Evolutionary conservation across 2,797 vertebrate genomes (phyloP), one percentile per base, ranked within the genome.

Genomic region (Leptodactylus fallax): DNA sequence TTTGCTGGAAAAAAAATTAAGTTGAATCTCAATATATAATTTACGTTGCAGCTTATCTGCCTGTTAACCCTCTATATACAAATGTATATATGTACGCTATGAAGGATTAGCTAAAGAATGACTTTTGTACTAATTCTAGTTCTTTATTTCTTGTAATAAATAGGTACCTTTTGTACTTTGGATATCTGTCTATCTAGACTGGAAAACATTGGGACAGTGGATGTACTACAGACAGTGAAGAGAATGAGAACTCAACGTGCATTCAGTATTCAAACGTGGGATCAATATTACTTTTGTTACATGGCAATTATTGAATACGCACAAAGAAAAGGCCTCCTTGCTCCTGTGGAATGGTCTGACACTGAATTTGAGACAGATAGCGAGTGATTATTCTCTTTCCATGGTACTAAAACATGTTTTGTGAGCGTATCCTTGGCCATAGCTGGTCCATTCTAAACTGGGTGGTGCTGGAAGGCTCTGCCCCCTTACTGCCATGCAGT

Each of bases 221-320:
- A 96, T 65, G 91, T 96, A 79, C 90, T 91, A 88, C 94, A 96
- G 93, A 96, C 96, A 0, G 96, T 97, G 92, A 93, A 93, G 36
- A 93, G 94, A 85, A 97, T 97, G 95, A 94, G 96, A 25, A 94
- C 95, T 0, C 96, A 97, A 90, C 94, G 96, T 19, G 96, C 96
- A 90, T 97, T 96, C 92, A 96, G 95, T 92, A 97, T 97, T 92
- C 96, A 97, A 94, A 97, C 96, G 61, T 96, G 96, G 96, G 96
- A 97, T 92, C 96, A 97, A 94, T 97, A 96, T 92, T 96, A 96
- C 90, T 97, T 96, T 92, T 97, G 96, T 92, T 96, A 96, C 92
- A 96, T 94, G 6, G 95, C 96, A 51, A 93, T 97, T 78, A 95
- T 96, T 1, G 96, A 97, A 93, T 96, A 96, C 78, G 95, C 96